Conservation (phyloP, 2,797 vertebrate genomes). For the Botia kubotai region DNA sequence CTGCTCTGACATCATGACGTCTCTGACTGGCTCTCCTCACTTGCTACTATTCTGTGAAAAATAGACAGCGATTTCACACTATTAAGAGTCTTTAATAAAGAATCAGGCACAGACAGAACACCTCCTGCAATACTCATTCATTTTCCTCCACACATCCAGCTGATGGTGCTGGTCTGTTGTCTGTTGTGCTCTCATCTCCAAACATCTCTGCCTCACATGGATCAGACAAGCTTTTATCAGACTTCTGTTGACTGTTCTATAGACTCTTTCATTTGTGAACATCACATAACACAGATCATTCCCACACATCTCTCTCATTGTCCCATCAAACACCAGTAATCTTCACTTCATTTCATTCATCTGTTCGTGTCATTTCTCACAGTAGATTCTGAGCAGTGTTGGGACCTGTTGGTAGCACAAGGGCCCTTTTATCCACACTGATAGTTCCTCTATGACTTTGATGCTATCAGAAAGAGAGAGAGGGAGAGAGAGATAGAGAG, state of each 20-base stretch:
- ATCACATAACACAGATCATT: slow-evolving; percentile 25
- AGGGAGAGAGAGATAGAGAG: too few species aligned
- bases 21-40: too few species aligned
- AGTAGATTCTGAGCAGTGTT: background rate
- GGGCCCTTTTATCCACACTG: background rate
- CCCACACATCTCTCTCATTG: background rate
- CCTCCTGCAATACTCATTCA: too few species aligned
- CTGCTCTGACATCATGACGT: too few species aligned
- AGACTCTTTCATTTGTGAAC: slow-evolving; percentile 45
- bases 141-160: background rate
- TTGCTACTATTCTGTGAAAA: too few species aligned
- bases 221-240: slow-evolving; percentile 54
- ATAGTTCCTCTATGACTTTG: background rate
- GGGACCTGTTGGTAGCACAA: slow-evolving; percentile 5
- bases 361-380: background rate
- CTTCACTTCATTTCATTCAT: background rate
- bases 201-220: background rate
- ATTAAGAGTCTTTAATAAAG: too few species aligned
- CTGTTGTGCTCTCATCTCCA: background rate
- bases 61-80: too few species aligned
- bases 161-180: background rate
- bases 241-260: background rate
- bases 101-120: too few species aligned
- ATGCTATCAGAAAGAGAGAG: background rate
- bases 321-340: background rate